Conservation (phyloP, 1,140 invertebrate genomes). For the Micrasema longulum region DNA sequence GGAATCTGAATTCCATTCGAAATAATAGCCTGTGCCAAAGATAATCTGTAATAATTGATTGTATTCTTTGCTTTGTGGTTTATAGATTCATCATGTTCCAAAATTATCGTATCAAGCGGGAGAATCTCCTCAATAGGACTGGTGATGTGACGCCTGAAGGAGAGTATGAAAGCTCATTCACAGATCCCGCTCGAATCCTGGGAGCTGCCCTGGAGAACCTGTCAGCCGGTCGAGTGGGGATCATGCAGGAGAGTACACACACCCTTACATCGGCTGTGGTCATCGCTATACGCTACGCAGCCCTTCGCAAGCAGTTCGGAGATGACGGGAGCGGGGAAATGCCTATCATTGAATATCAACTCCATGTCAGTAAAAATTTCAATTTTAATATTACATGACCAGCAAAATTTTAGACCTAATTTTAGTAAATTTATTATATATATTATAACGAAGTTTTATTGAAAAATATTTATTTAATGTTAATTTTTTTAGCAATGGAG, state of each 20-base stretch:
- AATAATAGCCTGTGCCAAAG: too few relatives aligned
- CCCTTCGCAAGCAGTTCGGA: slow-evolving; percentile 91
- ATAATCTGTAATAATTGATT: not conserved
- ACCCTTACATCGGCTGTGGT: slow-evolving; percentile 79
- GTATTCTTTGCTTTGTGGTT: not conserved
- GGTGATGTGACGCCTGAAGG: slow-evolving; percentile 90
- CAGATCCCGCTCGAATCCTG: slow-evolving; percentile 82
- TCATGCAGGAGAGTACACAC: slow-evolving; percentile 79
- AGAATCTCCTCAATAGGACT: slow-evolving; percentile 86
- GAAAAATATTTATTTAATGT: slow-evolving; percentile 8
- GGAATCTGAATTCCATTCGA: too few relatives aligned
- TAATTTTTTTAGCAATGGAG: slow-evolving; percentile 84
- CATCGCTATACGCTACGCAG: slow-evolving; percentile 92
- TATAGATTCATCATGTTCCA: slow-evolving; percentile 87
- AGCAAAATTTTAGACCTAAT: too few relatives aligned
- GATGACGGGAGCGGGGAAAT: slow-evolving; percentile 75
- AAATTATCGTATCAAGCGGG: slow-evolving; percentile 85
- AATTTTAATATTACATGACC: too few relatives aligned
- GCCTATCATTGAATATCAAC: slow-evolving; percentile 91
- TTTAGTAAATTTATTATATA: too few relatives aligned
- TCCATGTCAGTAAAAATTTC: slow-evolving; percentile 81
- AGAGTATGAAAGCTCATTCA: slow-evolving; percentile 81
- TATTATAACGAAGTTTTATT: too few relatives aligned
- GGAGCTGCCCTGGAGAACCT: slow-evolving; percentile 87
- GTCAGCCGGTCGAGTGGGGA: slow-evolving; percentile 83